These are phyloP conservation scores for Hoplostethus atlanticus DNA, from an alignment of 2,797 vertebrate genomes.

Conservation along the genomic window DNA sequence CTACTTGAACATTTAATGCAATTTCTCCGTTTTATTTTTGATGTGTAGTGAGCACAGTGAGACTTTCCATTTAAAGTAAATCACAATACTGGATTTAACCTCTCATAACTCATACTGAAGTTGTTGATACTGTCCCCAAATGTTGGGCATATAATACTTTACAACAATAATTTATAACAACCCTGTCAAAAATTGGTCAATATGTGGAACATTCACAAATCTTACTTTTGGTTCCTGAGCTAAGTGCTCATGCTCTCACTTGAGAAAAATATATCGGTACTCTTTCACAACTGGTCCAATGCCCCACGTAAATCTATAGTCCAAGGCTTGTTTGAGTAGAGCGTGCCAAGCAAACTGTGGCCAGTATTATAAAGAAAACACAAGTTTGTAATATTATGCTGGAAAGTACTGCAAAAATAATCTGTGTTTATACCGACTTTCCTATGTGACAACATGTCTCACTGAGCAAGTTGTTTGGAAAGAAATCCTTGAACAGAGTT, in stretches of 20 bases:
- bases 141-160: no score
- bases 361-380: not conserved
- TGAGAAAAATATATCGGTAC: no score
- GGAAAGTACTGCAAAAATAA: not conserved
- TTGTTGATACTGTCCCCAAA: not conserved
- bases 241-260: no score
- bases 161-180: not conserved
- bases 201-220: not conserved
- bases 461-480: not conserved
- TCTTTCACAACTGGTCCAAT: not conserved
- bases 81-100: not conserved
- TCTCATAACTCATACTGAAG: not conserved
- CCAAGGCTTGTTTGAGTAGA: not conserved
- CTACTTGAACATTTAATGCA: no score
- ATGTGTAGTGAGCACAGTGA: not conserved
- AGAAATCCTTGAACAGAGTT: not conserved
- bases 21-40: no score
- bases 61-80: not conserved
- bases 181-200: not conserved
- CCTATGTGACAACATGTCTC: not conserved
- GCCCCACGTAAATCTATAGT: not conserved
- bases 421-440: not conserved
- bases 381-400: not conserved
- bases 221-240: not conserved
- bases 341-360: not conserved